A percentile compares a stretch with the other conserved stretches of the same genome.
phyloP scores from a whole-genome alignment of 1,140 invertebrate genomes.

The Bombyx mori region ASM3026992v2 NC_085129.1:11045501-11046000 shows the following conservation, averaged over 20 bases:
- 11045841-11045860: neutral
- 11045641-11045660: conserved; percentile 4
- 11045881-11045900: too few species aligned
- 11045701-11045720: conserved; percentile 2
- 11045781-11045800: conserved; percentile 4
- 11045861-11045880: too few species aligned
- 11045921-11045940: too few species aligned
- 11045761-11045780: neutral
- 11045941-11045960: too few species aligned
- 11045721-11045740: neutral
- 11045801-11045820: conserved; percentile 6
- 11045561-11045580: conserved; percentile 10
- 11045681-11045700: conserved; percentile 11
- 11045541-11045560: neutral
- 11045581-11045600: conserved; percentile 10
- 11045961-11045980: too few species aligned
- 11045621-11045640: conserved; percentile 16
- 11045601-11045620: conserved; percentile 20
- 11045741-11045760: neutral
- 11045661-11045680: conserved; percentile 13
- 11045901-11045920: too few species aligned
- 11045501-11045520: conserved; percentile 54
- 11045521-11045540: conserved; percentile 30
- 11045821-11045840: neutral
- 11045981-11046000: too few species aligned